These are phyloP conservation scores for Delphinapterus leucas DNA, from an alignment of 2,113 vertebrate species.

Conservation along the genomic window DNA sequence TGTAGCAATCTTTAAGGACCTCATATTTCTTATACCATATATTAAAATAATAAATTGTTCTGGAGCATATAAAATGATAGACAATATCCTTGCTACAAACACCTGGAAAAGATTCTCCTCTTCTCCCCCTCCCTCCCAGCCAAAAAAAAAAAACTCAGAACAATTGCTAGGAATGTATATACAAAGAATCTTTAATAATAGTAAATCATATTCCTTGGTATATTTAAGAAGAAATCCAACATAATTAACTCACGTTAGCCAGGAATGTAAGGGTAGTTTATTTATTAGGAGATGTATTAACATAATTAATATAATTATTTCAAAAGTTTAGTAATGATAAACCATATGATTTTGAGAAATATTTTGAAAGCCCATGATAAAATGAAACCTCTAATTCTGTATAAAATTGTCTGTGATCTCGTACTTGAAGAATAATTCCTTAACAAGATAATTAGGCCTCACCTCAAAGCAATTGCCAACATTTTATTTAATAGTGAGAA, in stretches of 20 bases:
- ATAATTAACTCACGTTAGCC: background rate
- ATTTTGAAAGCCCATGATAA: background rate
- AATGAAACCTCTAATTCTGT: background rate
- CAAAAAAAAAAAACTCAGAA: background rate
- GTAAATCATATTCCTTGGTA: background rate
- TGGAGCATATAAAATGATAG: background rate
- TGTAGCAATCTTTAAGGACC: background rate
- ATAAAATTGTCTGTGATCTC: background rate
- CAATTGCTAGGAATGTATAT: background rate
- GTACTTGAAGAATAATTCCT: background rate
- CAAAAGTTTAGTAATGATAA: background rate
- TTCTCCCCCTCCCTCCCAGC: rapidly evolving
- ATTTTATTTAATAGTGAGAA: background rate
- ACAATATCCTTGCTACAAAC: background rate
- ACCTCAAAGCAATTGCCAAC: background rate
- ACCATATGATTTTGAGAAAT: background rate
- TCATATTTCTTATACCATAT: background rate
- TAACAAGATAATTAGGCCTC: background rate
- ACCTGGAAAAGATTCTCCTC: background rate
- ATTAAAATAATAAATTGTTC: background rate
- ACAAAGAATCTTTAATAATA: background rate
- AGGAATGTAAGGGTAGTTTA: background rate
- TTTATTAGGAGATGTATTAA: background rate
- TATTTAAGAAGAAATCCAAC: background rate
- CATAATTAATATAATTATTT: background rate